Conservation (phyloP, 2,797 vertebrate genomes). For the Oceanodroma leucorhoa region DNA sequence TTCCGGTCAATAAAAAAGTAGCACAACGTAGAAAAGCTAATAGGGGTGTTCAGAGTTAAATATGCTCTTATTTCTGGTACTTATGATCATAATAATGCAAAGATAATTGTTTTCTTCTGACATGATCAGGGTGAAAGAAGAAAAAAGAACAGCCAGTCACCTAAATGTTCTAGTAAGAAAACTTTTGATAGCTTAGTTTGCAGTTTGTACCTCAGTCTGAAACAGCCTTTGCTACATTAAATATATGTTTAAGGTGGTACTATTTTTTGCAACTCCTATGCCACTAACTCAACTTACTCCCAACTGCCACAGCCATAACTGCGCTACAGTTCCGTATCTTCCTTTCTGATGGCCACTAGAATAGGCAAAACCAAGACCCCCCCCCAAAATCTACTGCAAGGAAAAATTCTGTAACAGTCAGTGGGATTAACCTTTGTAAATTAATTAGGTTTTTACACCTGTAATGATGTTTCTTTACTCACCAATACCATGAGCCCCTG, state of each 20-base stretch:
- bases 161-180: background rate
- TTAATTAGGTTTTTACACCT: background rate
- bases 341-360: background rate
- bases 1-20: background rate
- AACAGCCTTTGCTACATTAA: background rate
- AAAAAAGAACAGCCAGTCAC: background rate
- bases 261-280: background rate
- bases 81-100: background rate
- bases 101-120: background rate
- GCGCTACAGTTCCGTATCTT: background rate
- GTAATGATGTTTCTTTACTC: constrained; percentile 41
- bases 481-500: constrained; percentile 97
- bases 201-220: background rate
- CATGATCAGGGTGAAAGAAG: background rate
- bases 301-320: background rate
- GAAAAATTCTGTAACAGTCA: background rate
- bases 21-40: background rate
- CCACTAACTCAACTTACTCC: background rate
- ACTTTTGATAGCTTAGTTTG: background rate
- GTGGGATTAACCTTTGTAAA: background rate
- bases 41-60: background rate
- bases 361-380: background rate
- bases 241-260: background rate
- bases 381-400: background rate
- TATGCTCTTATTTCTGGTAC: background rate